Evolutionary conservation across 1,140 invertebrate species (phyloP).

Genomic region (Anagrus nilaparvatae): DNA sequence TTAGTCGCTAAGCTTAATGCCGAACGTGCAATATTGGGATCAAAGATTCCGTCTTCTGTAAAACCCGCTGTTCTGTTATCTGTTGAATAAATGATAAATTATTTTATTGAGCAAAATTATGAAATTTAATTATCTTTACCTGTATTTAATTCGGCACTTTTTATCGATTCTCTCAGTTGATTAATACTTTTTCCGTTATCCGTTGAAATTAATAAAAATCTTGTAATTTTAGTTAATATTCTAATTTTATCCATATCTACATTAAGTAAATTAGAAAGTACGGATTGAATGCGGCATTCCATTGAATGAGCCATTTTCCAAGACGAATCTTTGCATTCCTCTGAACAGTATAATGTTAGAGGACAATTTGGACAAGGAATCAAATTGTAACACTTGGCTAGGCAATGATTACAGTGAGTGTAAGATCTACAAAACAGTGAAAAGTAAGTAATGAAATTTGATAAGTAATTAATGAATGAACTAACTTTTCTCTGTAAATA

Average conservation of each 20-base stretch:
- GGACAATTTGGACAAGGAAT: conserved; percentile 41
- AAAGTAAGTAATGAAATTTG: too few relatives aligned
- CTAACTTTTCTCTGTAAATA: conserved; percentile 52
- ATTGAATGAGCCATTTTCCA: conserved; percentile 47
- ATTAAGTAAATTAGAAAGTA: conserved; percentile 34
- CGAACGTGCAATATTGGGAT: conserved; percentile 26
- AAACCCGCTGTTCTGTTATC: conserved; percentile 39
- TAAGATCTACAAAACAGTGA: conserved; percentile 36
- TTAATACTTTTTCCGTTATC: conserved; percentile 29
- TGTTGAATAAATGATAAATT: conserved; percentile 15
- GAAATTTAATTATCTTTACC: conserved; percentile 18
- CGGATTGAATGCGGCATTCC: conserved; percentile 49
- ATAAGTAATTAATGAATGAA: too few relatives aligned
- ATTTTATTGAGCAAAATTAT: conserved; percentile 5
- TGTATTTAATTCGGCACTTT: conserved; percentile 30
- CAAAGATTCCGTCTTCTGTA: conserved; percentile 28
- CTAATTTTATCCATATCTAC: conserved; percentile 41
- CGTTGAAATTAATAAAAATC: conserved; percentile 36
- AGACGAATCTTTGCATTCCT: conserved; percentile 43
- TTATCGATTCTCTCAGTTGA: conserved; percentile 29
- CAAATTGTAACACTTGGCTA: conserved; percentile 52
- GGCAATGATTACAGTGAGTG: conserved; percentile 70
- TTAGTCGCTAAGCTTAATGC: conserved; percentile 37
- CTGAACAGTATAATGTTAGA: conserved; percentile 46
- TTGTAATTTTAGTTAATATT: conserved; percentile 40